Conservation (phyloP, 2,888 invertebrate species). For the Trichacis sp. region DNA sequence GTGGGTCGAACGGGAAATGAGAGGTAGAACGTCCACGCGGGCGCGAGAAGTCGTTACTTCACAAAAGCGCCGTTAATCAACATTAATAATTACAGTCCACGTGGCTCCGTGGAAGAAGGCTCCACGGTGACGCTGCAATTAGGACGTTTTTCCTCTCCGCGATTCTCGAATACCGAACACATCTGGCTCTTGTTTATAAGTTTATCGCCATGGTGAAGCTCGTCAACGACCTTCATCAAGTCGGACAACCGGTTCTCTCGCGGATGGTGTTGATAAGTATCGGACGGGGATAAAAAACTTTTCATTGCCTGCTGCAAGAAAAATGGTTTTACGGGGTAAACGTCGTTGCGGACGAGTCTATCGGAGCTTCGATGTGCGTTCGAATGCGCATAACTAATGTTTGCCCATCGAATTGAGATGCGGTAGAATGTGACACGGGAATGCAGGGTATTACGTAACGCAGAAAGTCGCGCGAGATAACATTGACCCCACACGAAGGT, state of each 20-base stretch:
- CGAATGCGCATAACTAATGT: background rate
- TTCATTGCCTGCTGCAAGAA: background rate
- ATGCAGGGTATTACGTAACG: background rate
- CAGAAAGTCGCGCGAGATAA: no score
- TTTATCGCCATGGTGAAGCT: constrained; percentile 20
- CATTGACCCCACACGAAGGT: no score
- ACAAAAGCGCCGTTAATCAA: constrained; percentile 47
- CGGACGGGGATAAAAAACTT: background rate
- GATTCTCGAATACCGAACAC: constrained; percentile 25
- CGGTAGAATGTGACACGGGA: background rate
- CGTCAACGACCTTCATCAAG: constrained; percentile 37
- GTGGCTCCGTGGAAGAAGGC: constrained; percentile 33
- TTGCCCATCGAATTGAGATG: background rate
- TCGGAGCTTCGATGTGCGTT: background rate
- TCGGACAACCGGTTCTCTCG: constrained; percentile 28
- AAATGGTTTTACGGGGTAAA: background rate
- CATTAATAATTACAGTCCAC: constrained; percentile 47
- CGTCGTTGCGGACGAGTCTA: background rate
- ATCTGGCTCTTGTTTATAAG: constrained; percentile 37
- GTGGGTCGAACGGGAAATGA: constrained; percentile 35
- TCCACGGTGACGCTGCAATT: constrained; percentile 41
- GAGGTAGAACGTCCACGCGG: constrained; percentile 29
- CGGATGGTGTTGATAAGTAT: constrained; percentile 25
- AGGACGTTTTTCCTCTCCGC: constrained; percentile 21
- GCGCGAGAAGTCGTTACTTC: constrained; percentile 42